Evolutionary conservation across 2,888 invertebrate genomes (phyloP).

Genomic region (Tachina grossa): DNA sequence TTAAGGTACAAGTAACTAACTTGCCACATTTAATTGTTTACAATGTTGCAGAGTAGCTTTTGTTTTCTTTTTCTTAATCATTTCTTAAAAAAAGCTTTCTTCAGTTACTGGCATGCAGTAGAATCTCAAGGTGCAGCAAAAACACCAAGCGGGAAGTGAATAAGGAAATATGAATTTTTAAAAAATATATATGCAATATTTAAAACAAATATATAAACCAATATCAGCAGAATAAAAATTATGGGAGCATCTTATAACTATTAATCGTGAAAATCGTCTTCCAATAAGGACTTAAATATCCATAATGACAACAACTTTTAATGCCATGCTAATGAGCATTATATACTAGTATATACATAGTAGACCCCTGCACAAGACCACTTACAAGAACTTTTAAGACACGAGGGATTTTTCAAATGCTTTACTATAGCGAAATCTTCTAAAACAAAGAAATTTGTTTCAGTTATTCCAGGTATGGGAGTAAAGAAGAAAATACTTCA

Average conservation of each 20-base stretch:
- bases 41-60: constrained; percentile 58
- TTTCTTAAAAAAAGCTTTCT: constrained; percentile 35
- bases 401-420: no score
- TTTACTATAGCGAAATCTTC: no score
- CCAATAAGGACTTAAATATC: not conserved
- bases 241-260: not conserved
- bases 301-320: not conserved
- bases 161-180: not conserved
- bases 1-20: constrained; percentile 20
- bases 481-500: no score
- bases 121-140: not conserved
- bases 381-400: no score
- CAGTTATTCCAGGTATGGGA: no score
- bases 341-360: not conserved
- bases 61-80: constrained; percentile 3
- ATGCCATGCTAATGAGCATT: constrained; percentile 8
- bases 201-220: no score
- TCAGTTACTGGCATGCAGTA: constrained; percentile 1
- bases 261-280: not conserved
- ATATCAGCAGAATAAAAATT: no score
- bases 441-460: no score
- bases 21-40: constrained; percentile 67
- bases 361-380: no score
- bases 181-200: no score
- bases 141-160: not conserved